Evolutionary conservation across 2,113 vertebrate species (phyloP).

Genomic region (Atrichornis clamosus): DNA sequence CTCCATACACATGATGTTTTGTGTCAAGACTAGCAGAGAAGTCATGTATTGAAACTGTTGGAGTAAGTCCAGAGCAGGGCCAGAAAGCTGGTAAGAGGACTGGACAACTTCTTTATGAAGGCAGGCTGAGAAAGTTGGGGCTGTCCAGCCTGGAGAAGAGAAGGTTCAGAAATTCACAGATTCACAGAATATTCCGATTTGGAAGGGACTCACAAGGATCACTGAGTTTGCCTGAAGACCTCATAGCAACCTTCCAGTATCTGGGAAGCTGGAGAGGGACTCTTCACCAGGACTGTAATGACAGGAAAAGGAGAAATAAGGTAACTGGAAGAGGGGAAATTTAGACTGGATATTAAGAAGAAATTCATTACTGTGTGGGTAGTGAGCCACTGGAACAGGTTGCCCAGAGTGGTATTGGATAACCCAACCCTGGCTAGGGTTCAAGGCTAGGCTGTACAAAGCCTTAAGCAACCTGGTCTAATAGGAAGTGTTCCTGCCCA

Average conservation of each 20-base stretch:
- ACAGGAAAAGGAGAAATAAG: background rate
- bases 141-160: background rate
- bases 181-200: background rate
- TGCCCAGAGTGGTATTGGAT: background rate
- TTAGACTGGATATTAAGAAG: background rate
- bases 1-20: background rate
- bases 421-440: background rate
- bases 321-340: background rate
- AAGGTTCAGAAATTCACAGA: background rate
- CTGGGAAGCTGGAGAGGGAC: background rate
- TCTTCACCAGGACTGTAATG: background rate
- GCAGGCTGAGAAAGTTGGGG: background rate
- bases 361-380: background rate
- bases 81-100: background rate
- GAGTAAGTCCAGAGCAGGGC: background rate
- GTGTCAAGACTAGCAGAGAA: background rate
- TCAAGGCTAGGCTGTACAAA: background rate
- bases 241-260: background rate
- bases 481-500: background rate
- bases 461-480: background rate
- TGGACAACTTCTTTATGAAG: background rate
- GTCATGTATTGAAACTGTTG: background rate
- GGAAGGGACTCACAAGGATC: background rate
- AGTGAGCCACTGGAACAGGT: background rate
- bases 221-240: accelerated